Conservation (phyloP, 2,888 invertebrate genomes). For the Drosophila conformis region DNA sequence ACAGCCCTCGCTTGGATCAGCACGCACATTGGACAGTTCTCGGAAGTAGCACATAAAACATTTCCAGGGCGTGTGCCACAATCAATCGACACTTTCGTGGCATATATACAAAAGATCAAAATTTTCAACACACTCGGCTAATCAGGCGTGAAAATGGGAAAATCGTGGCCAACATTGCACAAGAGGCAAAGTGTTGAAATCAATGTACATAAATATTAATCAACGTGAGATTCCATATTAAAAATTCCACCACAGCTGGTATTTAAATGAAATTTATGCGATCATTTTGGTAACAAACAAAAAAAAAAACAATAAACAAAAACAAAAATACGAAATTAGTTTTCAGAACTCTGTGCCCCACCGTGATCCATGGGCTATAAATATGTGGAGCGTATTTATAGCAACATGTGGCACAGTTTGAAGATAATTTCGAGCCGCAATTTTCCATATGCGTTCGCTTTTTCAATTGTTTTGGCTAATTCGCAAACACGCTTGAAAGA, state of each 20-base stretch:
- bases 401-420: constrained; percentile 45
- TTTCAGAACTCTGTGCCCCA: neutral
- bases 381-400: constrained; percentile 50
- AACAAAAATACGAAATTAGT: neutral
- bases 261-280: constrained; percentile 18
- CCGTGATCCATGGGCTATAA: constrained; percentile 21
- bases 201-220: constrained; percentile 49
- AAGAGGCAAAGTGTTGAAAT: constrained; percentile 59
- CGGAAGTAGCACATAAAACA: constrained; percentile 5
- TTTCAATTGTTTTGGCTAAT: constrained; percentile 35
- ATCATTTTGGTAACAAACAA: neutral
- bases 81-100: constrained; percentile 65
- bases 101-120: constrained; percentile 47
- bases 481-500: constrained; percentile 51
- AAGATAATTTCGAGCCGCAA: constrained; percentile 13
- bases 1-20: neutral
- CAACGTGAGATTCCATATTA: constrained; percentile 3
- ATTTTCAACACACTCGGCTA: constrained; percentile 70
- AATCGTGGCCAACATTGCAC: constrained; percentile 44
- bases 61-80: constrained; percentile 56
- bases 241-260: constrained; percentile 5
- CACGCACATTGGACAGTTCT: neutral
- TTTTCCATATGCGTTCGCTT: constrained; percentile 4
- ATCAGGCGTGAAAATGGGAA: constrained; percentile 69
- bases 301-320: neutral